phyloP scores from a whole-genome alignment of 2,113 vertebrate genomes.

The Engraulis encrasicolus region DNA sequence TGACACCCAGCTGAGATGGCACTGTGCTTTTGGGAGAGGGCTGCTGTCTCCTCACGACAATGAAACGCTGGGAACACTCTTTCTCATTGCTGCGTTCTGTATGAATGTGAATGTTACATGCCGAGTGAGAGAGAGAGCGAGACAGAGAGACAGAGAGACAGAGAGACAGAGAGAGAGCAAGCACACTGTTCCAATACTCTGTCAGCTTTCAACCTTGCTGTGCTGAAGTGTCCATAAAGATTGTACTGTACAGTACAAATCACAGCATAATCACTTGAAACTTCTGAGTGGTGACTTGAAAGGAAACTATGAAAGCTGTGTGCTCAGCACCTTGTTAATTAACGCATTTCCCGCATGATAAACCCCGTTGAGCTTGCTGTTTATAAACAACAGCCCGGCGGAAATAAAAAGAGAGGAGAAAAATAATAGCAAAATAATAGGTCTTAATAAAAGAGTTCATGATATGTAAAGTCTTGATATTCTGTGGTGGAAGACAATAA shows the following conservation, averaged over 20 bases:
- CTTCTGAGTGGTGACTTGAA: constrained; percentile 62
- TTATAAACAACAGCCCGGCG: constrained; percentile 50
- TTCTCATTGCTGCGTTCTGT: neutral
- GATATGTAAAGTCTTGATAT: constrained; percentile 10
- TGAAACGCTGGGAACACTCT: neutral
- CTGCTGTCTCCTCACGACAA: neutral
- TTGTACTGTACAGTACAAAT: constrained; percentile 50
- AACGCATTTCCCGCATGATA: constrained; percentile 65
- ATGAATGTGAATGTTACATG: neutral
- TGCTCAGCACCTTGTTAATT: constrained; percentile 66
- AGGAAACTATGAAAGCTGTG: constrained; percentile 56
- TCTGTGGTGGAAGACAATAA: neutral
- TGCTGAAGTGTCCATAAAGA: constrained; percentile 56
- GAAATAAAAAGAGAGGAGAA: neutral
- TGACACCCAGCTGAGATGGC: constrained; percentile 8
- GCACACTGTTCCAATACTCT: neutral
- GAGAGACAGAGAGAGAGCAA: too few relatives aligned
- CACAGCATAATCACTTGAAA: constrained; percentile 55
- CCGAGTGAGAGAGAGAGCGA: neutral
- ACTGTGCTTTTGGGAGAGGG: neutral
- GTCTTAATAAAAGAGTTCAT: neutral
- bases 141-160: too few relatives aligned
- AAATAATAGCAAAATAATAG: neutral
- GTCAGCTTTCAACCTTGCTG: constrained; percentile 9
- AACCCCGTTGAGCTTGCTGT: constrained; percentile 59